These are phyloP conservation scores for Melanerpes formicivorus DNA, from an alignment of 2,113 vertebrate species.

Conservation along the genomic window DNA sequence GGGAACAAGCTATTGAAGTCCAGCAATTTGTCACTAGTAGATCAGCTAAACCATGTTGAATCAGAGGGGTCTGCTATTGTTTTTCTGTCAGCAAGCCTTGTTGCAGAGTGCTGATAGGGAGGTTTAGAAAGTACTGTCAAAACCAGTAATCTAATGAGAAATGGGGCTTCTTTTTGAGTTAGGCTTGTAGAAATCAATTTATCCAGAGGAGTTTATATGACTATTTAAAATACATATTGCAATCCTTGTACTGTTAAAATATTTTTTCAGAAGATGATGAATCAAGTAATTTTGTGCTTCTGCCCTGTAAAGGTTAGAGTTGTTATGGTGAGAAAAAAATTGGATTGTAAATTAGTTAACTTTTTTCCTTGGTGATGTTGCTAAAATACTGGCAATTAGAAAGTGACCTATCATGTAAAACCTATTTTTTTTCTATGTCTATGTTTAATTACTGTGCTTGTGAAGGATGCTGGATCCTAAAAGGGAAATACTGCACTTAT, in stretches of 20 bases:
- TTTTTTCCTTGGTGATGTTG: background rate
- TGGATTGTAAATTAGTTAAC: background rate
- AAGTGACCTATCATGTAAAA: background rate
- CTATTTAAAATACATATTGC: background rate
- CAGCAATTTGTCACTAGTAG: background rate
- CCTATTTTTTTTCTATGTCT: background rate
- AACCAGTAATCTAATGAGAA: background rate
- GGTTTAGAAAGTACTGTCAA: background rate
- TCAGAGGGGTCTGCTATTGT: background rate
- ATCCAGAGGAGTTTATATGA: background rate
- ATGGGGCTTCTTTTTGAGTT: background rate
- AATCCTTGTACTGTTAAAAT: background rate
- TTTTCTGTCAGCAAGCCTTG: background rate
- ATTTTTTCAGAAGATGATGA: background rate
- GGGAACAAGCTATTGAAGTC: background rate
- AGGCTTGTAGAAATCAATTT: background rate
- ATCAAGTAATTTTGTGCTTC: background rate
- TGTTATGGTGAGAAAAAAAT: background rate
- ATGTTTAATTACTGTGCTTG: background rate
- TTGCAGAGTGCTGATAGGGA: background rate
- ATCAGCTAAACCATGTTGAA: background rate
- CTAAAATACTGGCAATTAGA: background rate
- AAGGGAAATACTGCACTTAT: background rate
- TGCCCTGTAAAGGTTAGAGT: background rate
- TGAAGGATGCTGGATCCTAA: background rate